A percentile compares a stretch with the other conserved stretches of the same genome.
These are phyloP conservation scores for Solenopsis fugax DNA, from an alignment of 1,140 invertebrate genomes.

Conservation along the genomic window DNA sequence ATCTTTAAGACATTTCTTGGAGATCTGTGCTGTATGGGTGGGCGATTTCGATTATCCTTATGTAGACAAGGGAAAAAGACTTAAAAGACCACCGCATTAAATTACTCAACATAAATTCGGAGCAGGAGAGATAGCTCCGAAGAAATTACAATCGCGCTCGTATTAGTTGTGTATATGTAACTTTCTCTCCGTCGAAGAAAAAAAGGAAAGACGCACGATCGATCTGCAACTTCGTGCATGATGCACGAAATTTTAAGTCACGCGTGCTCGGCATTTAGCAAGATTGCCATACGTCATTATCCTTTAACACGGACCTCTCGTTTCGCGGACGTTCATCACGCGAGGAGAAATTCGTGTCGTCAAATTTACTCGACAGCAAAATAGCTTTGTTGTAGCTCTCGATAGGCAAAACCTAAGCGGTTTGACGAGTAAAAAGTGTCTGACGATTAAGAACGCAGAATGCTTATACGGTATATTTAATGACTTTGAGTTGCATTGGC, in stretches of 20 bases:
- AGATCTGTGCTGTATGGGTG: no score
- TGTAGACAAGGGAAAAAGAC: neutral
- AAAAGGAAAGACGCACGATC: conserved; percentile 6
- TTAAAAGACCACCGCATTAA: neutral
- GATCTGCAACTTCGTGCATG: conserved; percentile 3
- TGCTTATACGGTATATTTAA: neutral
- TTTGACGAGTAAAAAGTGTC: neutral
- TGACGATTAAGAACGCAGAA: neutral
- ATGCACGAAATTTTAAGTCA: conserved; percentile 20
- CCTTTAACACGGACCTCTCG: neutral
- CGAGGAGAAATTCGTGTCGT: conserved; percentile 31
- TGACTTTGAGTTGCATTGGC: neutral
- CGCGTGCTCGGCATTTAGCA: conserved; percentile 25
- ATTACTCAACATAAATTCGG: neutral
- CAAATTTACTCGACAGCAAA: neutral
- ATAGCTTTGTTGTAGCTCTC: neutral
- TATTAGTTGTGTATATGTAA: neutral
- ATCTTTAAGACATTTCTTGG: no score
- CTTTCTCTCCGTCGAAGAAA: conserved; percentile 11
- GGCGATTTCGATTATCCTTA: neutral
- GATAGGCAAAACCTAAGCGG: neutral
- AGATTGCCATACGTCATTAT: conserved; percentile 40
- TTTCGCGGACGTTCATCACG: neutral
- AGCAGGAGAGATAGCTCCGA: neutral
- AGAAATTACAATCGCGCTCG: neutral